Evolutionary conservation across 2,113 vertebrate genomes (phyloP).

Genomic region (Paralichthys olivaceus): DNA sequence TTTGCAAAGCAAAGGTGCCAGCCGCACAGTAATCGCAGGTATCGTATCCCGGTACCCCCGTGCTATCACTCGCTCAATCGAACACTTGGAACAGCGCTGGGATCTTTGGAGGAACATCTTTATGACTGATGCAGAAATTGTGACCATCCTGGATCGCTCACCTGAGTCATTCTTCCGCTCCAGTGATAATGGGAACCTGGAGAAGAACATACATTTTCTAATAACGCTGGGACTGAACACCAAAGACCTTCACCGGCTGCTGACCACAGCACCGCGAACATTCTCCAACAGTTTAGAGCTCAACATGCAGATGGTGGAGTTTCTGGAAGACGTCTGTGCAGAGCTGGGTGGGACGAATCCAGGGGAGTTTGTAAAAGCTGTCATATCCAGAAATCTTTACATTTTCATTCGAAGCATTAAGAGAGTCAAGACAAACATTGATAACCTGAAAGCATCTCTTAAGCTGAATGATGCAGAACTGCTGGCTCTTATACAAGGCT

Average conservation of each 20-base stretch:
- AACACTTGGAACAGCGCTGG: constrained; percentile 84
- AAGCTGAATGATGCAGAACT: constrained; percentile 74
- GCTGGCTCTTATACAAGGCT: constrained; percentile 77
- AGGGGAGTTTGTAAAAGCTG: constrained; percentile 73
- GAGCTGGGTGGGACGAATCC: constrained; percentile 75
- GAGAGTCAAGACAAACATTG: constrained; percentile 79
- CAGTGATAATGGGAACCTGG: constrained; percentile 80
- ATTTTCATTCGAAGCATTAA: constrained; percentile 85
- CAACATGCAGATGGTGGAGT: constrained; percentile 81
- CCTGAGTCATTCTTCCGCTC: constrained; percentile 87
- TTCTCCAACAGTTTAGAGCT: constrained; percentile 86
- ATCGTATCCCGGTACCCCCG: constrained; percentile 85
- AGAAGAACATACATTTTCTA: constrained; percentile 85
- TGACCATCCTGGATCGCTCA: constrained; percentile 82
- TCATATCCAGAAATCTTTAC: constrained; percentile 85
- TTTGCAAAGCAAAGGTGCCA: constrained; percentile 82
- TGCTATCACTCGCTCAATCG: constrained; percentile 77
- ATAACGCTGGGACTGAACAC: constrained; percentile 78
- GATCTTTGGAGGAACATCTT: constrained; percentile 85
- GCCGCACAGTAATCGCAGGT: constrained; percentile 72
- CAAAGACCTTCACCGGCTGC: constrained; percentile 79
- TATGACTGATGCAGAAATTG: constrained; percentile 78
- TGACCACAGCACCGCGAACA: constrained; percentile 81
- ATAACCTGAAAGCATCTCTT: constrained; percentile 76
- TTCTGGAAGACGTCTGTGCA: constrained; percentile 73